These are phyloP conservation scores for Syngnathus acus DNA, from an alignment of 2,797 vertebrate species.

Conservation along the genomic window DNA sequence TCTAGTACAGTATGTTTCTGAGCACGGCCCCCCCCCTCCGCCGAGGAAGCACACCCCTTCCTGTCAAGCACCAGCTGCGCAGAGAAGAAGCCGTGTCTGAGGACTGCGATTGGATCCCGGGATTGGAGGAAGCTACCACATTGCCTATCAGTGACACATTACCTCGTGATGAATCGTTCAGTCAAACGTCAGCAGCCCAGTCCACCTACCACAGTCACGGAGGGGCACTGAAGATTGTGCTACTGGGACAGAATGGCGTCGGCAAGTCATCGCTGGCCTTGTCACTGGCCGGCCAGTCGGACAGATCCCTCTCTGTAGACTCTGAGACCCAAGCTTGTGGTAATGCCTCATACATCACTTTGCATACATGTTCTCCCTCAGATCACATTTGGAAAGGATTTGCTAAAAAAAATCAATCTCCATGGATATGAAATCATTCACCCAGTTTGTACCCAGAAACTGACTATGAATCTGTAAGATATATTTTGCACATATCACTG, in stretches of 20 bases:
- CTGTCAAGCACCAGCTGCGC: conserved; percentile 81
- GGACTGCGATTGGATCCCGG: conserved; percentile 73
- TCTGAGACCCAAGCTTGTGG: conserved; percentile 71
- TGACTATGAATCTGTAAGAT: neutral
- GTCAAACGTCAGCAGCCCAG: conserved; percentile 44
- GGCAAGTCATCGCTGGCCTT: conserved; percentile 84
- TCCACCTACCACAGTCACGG: conserved; percentile 55
- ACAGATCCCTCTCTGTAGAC: conserved; percentile 74
- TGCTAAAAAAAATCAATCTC: neutral
- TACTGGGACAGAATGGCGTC: conserved; percentile 84
- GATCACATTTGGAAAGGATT: neutral
- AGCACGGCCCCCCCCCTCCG: conserved; percentile 72
- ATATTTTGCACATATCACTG: neutral
- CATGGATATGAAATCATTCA: neutral
- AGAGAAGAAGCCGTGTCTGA: conserved; percentile 78
- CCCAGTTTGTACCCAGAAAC: neutral
- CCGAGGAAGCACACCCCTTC: conserved; percentile 83
- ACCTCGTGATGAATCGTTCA: conserved; percentile 66
- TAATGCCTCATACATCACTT: conserved; percentile 38
- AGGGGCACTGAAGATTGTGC: conserved; percentile 70
- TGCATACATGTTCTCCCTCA: neutral
- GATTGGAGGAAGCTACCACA: conserved; percentile 57
- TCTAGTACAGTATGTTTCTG: conserved; percentile 72
- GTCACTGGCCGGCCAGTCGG: conserved; percentile 75
- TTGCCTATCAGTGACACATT: conserved; percentile 60